Evolutionary conservation across 2,797 vertebrate species (phyloP), one percentile per base, ranked within the genome.

Genomic region (Iguana delicatissima): DNA sequence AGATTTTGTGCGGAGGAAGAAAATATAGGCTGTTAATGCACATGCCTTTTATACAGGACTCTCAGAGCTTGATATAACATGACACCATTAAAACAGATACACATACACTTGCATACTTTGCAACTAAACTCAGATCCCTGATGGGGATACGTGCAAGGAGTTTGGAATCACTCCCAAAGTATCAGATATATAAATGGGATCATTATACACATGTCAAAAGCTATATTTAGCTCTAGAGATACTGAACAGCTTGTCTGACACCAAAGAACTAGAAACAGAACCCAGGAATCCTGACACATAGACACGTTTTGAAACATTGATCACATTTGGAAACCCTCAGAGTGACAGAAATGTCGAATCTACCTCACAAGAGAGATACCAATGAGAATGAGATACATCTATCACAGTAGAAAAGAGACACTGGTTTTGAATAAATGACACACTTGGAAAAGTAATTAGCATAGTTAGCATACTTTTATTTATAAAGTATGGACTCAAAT

Each of bases 1-100:
- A 95, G 92, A 57, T 88, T 89, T 88, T 86, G 93, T 92, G 92
- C 92, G 94, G 85, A 46, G 84, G 94, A 55, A 86, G 76, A 93
- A 96, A 96, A 92, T 85, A 73, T 38, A 52, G 79, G 89, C 76
- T 86, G 20, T 86, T 88, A 89, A 84, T 62, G 69, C 6, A 67
- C 46, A 79, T 67, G 87, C 91, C 50, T 92, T 95, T 87, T 80
- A 94, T 89, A 94, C 69, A 93, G 90, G 87, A 42, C 86, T 81
- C 80, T 91, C 38, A 81, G 92, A 94, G 20, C 89, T 81, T 52
- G 86, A 72, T 90, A 73, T 64, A 89, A 90, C 79, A 55, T 62
- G 85, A 69, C 50, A 89, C 79, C 55, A 86, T 59, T 73, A 10
- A 79, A 76, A 88, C 13, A 90, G 22, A 72, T 79, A 87, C 62